Evolutionary conservation across 2,797 vertebrate genomes (phyloP), one percentile per base, ranked within the genome.

Genomic region (Labeo calbasu): DNA sequence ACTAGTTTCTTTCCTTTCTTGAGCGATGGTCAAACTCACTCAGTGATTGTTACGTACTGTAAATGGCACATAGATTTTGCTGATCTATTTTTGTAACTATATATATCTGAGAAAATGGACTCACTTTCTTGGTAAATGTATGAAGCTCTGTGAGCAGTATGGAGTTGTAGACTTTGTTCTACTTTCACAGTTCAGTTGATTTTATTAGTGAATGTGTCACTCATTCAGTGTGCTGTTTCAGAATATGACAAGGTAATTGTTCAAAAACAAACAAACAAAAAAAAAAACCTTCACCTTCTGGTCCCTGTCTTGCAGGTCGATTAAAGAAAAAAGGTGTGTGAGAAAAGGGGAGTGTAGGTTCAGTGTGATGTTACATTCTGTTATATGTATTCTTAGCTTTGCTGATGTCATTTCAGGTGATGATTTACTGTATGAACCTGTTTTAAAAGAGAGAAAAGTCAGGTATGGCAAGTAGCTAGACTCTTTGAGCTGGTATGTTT

Each of bases 1-100:
- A 43, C 51, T 80, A 43, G 65, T 61, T 66, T 63, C 61, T 86
- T 76, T 46, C 70, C 75, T 79, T 65, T 91, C 85, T 90, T 85
- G 84, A 90, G 86, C 89, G 85, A 92, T 87, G n/a, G 71, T 84
- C 80, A 77, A 84, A 86, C 46, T 69, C 88, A 85, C 79, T 88
- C 92, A 80, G 87, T 88, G 84, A 92, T 90, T 92, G 92, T 92
- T 88, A 85, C 53, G 87, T 87, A 84, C 86, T 89, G 83, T 88
- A 88, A 84, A 88, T 89, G 91, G 92, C 93, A 82, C 93, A 93
- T 87, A 91, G 90, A 92, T 92, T 94, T 94, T 94, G 93, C 89
- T 87, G 89, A 93, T 91, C 91, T 94, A 95, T 95, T 95, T 95
- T 95, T 95, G 87, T 94, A 94, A 92, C 84, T 80, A 87, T 86